These are phyloP conservation scores for Buceros bicornis DNA, from an alignment of 2,797 vertebrate genomes.

Conservation along the genomic window DNA sequence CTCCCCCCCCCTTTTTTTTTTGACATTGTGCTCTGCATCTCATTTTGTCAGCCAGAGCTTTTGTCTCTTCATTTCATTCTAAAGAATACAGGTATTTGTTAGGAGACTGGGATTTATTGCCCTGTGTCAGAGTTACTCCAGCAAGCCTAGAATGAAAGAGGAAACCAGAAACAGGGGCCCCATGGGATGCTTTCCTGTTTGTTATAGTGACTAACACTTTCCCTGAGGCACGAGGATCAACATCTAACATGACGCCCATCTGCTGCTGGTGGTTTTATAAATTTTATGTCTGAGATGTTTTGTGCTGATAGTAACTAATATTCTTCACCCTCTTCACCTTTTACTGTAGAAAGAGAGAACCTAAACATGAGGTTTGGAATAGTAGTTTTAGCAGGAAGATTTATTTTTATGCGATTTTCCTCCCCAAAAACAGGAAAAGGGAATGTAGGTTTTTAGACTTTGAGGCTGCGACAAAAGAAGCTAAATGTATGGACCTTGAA, in stretches of 20 bases:
- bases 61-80: background rate
- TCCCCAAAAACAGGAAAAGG: background rate
- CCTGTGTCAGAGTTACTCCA: background rate
- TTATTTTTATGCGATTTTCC: background rate
- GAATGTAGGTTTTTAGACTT: background rate
- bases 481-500: background rate
- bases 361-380: background rate
- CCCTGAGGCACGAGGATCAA: background rate
- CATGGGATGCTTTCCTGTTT: background rate
- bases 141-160: background rate
- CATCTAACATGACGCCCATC: background rate
- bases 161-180: background rate
- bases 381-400: background rate
- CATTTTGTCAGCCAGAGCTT: background rate
- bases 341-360: background rate
- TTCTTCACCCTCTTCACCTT: background rate
- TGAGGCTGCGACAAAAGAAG: background rate
- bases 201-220: background rate
- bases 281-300: background rate
- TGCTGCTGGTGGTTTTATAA: background rate
- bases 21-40: background rate
- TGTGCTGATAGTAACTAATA: background rate
- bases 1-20: background rate
- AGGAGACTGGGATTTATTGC: background rate
- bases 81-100: background rate